phyloP scores from a whole-genome alignment of 2,113 vertebrate species.

The Conger conger region DNA sequence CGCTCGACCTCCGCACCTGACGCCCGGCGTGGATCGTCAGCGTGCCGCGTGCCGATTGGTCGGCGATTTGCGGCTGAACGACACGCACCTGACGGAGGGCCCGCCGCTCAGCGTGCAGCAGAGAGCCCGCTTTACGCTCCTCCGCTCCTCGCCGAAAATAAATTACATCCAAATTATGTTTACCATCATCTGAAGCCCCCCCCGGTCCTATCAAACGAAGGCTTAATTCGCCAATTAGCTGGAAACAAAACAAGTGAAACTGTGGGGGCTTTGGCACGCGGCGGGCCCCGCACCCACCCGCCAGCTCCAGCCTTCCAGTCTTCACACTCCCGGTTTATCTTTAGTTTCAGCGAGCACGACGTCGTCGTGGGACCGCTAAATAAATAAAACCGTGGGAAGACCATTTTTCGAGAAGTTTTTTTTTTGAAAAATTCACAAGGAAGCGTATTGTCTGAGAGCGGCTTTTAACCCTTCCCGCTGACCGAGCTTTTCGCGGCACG shows the following conservation, averaged over 20 bases:
- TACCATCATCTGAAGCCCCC: background rate
- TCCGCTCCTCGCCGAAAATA: background rate
- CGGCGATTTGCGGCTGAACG: background rate
- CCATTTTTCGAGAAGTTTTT: background rate
- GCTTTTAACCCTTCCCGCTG: background rate
- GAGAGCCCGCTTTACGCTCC: background rate
- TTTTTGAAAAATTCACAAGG: slow-evolving; percentile 8
- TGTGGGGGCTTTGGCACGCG: background rate
- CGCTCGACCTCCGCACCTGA: background rate
- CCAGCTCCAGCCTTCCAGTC: background rate
- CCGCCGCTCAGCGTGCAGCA: background rate
- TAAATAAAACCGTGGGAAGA: background rate
- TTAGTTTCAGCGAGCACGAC: background rate
- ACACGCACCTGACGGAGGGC: background rate
- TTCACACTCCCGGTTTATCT: background rate
- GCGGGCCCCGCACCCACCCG: background rate
- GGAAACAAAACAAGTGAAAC: background rate
- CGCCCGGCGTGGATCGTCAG: background rate
- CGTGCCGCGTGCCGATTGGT: background rate
- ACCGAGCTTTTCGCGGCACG: background rate
- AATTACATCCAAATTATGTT: background rate
- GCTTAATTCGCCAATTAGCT: background rate
- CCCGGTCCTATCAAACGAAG: background rate
- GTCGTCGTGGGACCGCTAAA: background rate
- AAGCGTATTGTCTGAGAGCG: background rate